Evolutionary conservation across 2,113 vertebrate genomes (phyloP), one percentile per base, ranked within the genome.

Genomic region (Oreochromis aureus): DNA sequence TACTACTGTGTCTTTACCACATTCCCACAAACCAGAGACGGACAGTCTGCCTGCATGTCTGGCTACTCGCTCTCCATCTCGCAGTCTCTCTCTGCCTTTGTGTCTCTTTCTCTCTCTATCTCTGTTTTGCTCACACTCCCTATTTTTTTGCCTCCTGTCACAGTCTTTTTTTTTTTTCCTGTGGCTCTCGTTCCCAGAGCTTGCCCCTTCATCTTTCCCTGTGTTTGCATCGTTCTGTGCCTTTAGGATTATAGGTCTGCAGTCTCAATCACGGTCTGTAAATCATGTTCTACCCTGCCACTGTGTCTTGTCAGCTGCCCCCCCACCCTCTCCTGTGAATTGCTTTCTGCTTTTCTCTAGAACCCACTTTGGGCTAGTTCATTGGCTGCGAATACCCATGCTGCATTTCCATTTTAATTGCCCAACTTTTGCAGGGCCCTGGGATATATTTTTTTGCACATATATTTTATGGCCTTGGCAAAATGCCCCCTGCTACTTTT

Each of bases 1-100:
- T 91, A 92, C 94, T 91, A 93, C 94, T 95, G 93, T 92, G 93
- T 95, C 94, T 93, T 91, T 86, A 95, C 95, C 94, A 44, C 94
- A 95, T 93, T 94, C 94, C 94, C 95, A 94, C 94, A 95, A 94
- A 95, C 92, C 95, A 93, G 92, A 95, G 93, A 95, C 94, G 89
- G 90, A 91, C 94, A 94, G 94, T 95, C 95, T 95, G 94, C 94
- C 93, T 94, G 93, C 90, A 86, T 91, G 93, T 95, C 93, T 94
- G 93, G 89, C 90, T 85, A 90, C 87, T 91, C 2, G 51, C 88
- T 87, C 90, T 86, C 88, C 86, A 89, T 93, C 89, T 89, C 83
- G 8, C 81, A 79, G 82, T 48, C 84, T 86, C 53, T 87, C 87
- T 85, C 83, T 80, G 87, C 55, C 41, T 89, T 86, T 90, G 46